Conservation (phyloP, 2,797 vertebrate genomes). For the Poecilia gillii region DNA sequence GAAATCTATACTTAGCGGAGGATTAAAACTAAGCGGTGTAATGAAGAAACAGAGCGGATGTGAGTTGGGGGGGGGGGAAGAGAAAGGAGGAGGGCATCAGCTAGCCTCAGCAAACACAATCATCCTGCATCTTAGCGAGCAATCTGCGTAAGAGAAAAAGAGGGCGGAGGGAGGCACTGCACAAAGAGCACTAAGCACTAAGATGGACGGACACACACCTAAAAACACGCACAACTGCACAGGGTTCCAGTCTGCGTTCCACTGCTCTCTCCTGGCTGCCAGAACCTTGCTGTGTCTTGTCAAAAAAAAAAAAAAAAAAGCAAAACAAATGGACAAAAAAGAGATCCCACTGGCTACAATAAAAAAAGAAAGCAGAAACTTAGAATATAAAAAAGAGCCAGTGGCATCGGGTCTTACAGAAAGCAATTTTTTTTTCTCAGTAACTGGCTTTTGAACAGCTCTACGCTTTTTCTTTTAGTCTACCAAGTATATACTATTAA, state of each 20-base stretch:
- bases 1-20: conserved; percentile 74
- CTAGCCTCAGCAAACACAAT: conserved; percentile 69
- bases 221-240: conserved; percentile 63
- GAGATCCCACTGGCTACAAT: conserved; percentile 77
- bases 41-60: conserved; percentile 56
- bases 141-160: conserved; percentile 67
- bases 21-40: conserved; percentile 63
- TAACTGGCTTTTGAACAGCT: conserved; percentile 84
- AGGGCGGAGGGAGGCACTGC: conserved; percentile 65
- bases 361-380: conserved; percentile 71
- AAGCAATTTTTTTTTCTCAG: conserved; percentile 78
- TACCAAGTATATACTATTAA: conserved; percentile 85
- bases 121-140: conserved; percentile 69
- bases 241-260: conserved; percentile 81
- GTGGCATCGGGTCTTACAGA: conserved; percentile 77
- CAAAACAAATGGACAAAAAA: conserved; percentile 69
- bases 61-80: neutral
- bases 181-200: conserved; percentile 77
- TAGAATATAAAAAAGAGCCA: conserved; percentile 78
- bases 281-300: conserved; percentile 83
- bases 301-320: conserved; percentile 60
- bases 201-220: conserved; percentile 69
- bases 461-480: conserved; percentile 83
- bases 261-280: conserved; percentile 85
- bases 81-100: conserved; percentile 47